Evolutionary conservation across 2,797 vertebrate species (phyloP), one percentile per base, ranked within the genome.

Genomic region (Sebastes melanostomus): DNA sequence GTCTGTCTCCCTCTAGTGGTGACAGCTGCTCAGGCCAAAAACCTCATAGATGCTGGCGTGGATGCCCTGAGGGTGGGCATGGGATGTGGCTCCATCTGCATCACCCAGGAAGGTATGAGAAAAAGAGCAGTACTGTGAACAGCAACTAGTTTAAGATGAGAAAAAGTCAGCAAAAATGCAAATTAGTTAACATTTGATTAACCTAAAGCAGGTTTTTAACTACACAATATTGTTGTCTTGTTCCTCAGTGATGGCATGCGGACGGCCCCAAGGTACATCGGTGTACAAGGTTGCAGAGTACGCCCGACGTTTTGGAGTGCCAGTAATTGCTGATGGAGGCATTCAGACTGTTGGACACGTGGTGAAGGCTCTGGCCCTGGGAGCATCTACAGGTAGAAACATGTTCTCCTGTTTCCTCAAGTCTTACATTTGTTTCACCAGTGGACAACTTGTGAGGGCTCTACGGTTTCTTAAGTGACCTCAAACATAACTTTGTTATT

Each of bases 211-310:
- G 8, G 7, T 29, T n/a, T 29, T 8, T 58, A 8, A 24, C 50
- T 27, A 70, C 13, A 54, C 29, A 58, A 13, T 13, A 8, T 12
- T 36, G 3, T 50, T 13, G 18, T 50, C 16, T 50, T 69, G 20
- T 66, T 68, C 14, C 8, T 18, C 85, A 98, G 98, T 98, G 76
- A 98, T 98, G 97, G 97, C 97, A 0, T 98, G 97, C 42, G 98
- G 97, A 29, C 93, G 98, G 29, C 98, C 98, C 6, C 98, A 98
- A 81, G 98, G 98, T 42, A 98, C 98, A 0, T 97, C 98, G 0
- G 97, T 98, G 46, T 98, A 98, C 92, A 98, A 97, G 88, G 98
- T 98, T 65, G 97, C 98, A 0, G 98, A 98, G 84, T 98, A 98
- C 0, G 98, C 98, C 16, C 94, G 98, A 5, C 96, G 98, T 29